These are phyloP conservation scores for Molossus molossus DNA, from an alignment of 2,797 vertebrate species.

Conservation along the genomic window DNA sequence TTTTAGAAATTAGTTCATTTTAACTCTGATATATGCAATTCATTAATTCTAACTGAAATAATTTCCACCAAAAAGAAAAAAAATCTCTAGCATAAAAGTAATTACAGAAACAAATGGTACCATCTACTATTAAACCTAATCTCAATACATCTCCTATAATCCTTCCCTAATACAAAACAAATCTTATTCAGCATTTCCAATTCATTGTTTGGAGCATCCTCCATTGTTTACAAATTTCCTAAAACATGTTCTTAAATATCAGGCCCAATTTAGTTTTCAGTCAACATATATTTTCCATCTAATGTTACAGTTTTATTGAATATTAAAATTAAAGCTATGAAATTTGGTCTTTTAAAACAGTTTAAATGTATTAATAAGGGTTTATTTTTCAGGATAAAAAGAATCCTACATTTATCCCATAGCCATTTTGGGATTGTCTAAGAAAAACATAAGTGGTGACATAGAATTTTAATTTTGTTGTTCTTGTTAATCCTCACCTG, in stretches of 20 bases:
- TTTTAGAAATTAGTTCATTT: conserved; percentile 57
- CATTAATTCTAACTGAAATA: conserved; percentile 58
- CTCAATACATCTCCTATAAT: conserved; percentile 25
- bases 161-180: conserved; percentile 46
- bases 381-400: conserved; percentile 50
- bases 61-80: conserved; percentile 1
- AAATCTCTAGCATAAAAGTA: conserved; percentile 29
- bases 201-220: not conserved
- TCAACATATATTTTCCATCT: conserved; percentile 50
- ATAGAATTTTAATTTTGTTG: not conserved
- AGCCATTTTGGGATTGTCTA: conserved; percentile 47
- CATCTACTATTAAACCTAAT: conserved; percentile 59
- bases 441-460: conserved; percentile 42
- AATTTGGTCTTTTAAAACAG: conserved; percentile 39
- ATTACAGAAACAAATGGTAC: conserved; percentile 53
- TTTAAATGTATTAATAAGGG: conserved; percentile 41
- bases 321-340: conserved; percentile 57
- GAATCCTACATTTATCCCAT: not conserved
- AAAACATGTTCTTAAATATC: conserved; percentile 67
- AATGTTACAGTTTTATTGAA: conserved; percentile 59
- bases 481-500: too few relatives aligned
- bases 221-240: not conserved
- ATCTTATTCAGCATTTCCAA: conserved; percentile 58
- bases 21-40: conserved; percentile 19
- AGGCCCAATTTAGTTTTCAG: conserved; percentile 55